phyloP scores from a whole-genome alignment of 2,888 invertebrate species.

The Deilephila elpenor region DNA sequence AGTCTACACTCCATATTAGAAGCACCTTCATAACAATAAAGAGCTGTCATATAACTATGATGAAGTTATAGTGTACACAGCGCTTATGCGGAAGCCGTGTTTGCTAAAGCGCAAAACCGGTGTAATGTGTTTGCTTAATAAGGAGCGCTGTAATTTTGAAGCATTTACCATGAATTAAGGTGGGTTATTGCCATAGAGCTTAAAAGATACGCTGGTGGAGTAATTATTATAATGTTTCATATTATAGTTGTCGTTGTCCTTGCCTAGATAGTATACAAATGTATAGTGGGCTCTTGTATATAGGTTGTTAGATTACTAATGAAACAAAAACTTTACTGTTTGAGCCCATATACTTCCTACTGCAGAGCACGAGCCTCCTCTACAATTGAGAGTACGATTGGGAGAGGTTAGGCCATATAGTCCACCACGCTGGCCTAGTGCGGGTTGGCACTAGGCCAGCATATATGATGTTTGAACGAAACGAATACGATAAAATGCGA shows the following conservation, averaged over 20 bases:
- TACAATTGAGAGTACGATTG: no score
- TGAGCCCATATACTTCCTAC: no score
- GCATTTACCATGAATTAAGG: neutral
- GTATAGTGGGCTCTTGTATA: no score
- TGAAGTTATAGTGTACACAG: neutral
- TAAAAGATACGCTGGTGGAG: neutral
- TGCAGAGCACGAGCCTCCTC: no score
- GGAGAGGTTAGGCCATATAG: no score
- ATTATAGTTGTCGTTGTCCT: neutral
- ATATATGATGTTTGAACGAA: no score
- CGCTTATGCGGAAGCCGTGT: neutral
- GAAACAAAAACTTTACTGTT: no score
- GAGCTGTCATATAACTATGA: neutral
- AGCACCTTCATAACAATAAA: neutral
- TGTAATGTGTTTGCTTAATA: slow-evolving; percentile 13
- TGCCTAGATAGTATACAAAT: no score
- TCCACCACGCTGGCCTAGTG: no score
- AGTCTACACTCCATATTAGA: neutral
- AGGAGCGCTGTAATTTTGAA: slow-evolving; percentile 10
- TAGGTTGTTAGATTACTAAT: no score
- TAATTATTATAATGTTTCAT: neutral
- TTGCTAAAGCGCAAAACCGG: slow-evolving; percentile 3
- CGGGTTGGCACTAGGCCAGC: no score
- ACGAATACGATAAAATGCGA: no score
- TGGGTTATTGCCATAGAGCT: neutral